Evolutionary conservation across 2,797 vertebrate species (phyloP).

Genomic region (Acridotheres tristis): DNA sequence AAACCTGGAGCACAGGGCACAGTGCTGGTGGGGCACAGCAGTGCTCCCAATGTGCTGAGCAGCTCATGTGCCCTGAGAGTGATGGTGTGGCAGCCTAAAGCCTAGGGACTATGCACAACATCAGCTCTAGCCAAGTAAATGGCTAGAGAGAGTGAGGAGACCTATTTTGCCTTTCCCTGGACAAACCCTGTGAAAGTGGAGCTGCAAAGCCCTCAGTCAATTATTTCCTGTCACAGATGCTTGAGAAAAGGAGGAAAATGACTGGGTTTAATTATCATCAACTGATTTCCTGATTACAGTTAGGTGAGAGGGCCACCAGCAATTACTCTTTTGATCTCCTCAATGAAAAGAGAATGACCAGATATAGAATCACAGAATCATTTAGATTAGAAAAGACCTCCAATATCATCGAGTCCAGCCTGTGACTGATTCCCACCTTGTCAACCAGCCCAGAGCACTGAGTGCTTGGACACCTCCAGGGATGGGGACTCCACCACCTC

Average conservation of each 20-base stretch:
- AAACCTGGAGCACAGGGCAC: background rate
- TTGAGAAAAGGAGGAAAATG: background rate
- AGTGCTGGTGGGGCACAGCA: background rate
- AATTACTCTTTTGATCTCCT: background rate
- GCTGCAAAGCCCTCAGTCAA: background rate
- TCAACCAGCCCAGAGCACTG: background rate
- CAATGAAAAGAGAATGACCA: background rate
- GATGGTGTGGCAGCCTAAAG: background rate
- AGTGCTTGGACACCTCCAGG: background rate
- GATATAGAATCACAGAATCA: background rate
- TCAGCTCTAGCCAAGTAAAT: background rate
- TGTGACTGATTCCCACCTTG: background rate
- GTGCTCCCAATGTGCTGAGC: background rate
- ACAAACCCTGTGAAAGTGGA: background rate
- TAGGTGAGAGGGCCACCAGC: background rate
- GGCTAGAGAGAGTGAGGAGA: background rate
- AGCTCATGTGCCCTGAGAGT: fast-evolving
- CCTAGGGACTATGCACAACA: too few species aligned
- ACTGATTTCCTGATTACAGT: background rate
- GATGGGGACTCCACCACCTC: background rate
- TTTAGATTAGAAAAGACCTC: background rate
- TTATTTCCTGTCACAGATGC: background rate
- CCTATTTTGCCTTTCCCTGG: background rate
- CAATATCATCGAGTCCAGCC: fast-evolving
- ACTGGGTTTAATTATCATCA: background rate